These are phyloP conservation scores for Cnemophilus loriae DNA, from an alignment of 2,113 vertebrate genomes.

Conservation along the genomic window DNA sequence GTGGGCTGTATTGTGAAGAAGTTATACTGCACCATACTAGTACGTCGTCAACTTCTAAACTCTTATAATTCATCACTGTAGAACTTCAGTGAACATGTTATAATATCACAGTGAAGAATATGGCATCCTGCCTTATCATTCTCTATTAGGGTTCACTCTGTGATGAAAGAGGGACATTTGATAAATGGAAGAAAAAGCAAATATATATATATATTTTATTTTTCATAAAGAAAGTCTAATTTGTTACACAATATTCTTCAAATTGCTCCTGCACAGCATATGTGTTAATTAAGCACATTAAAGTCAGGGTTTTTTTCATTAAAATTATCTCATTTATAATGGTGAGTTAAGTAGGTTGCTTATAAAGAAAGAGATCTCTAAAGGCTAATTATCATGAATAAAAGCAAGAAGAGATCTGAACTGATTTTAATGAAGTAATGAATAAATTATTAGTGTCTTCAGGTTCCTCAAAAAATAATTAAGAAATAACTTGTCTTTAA, in stretches of 20 bases:
- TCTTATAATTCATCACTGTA: not conserved
- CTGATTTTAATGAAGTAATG: conserved; percentile 25
- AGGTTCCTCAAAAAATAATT: conserved; percentile 42
- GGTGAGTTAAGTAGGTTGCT: not conserved
- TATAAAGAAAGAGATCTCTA: not conserved
- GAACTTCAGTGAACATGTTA: not conserved
- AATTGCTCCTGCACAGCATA: not conserved
- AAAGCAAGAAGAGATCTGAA: conserved; percentile 13
- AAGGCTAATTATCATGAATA: not conserved
- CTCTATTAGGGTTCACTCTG: not conserved
- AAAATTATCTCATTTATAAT: not conserved
- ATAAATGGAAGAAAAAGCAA: not conserved
- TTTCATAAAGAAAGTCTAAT: not conserved
- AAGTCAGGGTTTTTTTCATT: not conserved
- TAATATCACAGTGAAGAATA: not conserved
- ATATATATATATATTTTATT: not conserved
- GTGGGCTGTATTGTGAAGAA: not conserved
- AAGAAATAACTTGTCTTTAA: conserved; percentile 51
- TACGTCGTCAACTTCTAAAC: not conserved
- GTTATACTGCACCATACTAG: not conserved
- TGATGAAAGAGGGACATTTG: not conserved
- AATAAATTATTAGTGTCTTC: conserved; percentile 35
- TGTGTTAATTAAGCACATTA: not conserved
- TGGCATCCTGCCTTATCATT: not conserved
- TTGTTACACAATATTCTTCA: not conserved